Conservation (phyloP, 1,140 invertebrate genomes). For the Laupala kohalensis region DNA sequence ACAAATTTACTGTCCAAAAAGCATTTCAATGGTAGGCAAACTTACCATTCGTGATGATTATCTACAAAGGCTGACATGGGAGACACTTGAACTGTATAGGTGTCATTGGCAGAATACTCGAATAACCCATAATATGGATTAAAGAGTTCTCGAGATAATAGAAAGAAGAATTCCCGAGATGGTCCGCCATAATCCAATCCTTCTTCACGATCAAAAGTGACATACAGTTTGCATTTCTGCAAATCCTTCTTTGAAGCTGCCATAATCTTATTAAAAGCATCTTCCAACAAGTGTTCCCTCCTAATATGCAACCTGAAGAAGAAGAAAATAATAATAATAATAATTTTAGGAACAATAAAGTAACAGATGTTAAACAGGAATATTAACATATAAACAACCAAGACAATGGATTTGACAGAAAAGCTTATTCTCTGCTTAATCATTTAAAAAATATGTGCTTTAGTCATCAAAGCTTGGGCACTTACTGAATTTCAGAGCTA, state of each 20-base stretch:
- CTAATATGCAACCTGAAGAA: slow-evolving; percentile 71
- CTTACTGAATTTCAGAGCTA: no score
- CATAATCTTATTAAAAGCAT: slow-evolving; percentile 95
- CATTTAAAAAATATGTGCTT: no score
- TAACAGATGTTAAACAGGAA: no score
- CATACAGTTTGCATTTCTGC: slow-evolving; percentile 87
- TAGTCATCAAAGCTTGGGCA: no score
- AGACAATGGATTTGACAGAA: no score
- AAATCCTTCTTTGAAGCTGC: slow-evolving; percentile 88
- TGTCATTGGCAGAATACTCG: slow-evolving; percentile 95
- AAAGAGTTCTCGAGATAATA: slow-evolving; percentile 88
- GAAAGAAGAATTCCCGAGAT: slow-evolving; percentile 92
- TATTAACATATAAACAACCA: no score
- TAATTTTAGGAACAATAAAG: no score
- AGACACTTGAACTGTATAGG: slow-evolving; percentile 94
- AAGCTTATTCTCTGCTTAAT: no score
- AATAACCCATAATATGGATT: slow-evolving; percentile 97
- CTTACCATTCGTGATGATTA: slow-evolving; percentile 89
- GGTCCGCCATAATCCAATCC: slow-evolving; percentile 95
- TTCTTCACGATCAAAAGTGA: slow-evolving; percentile 91
- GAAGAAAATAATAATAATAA: not conserved
- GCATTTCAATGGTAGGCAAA: no score
- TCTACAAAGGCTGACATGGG: slow-evolving; percentile 97
- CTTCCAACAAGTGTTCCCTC: slow-evolving; percentile 84
- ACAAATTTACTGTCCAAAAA: not conserved